Percentiles rank a stretch among this genome's conserved stretches.
Conservation (phyloP, 92 coral and sea anemone genomes). For the Paragorgia papillata region DNA sequence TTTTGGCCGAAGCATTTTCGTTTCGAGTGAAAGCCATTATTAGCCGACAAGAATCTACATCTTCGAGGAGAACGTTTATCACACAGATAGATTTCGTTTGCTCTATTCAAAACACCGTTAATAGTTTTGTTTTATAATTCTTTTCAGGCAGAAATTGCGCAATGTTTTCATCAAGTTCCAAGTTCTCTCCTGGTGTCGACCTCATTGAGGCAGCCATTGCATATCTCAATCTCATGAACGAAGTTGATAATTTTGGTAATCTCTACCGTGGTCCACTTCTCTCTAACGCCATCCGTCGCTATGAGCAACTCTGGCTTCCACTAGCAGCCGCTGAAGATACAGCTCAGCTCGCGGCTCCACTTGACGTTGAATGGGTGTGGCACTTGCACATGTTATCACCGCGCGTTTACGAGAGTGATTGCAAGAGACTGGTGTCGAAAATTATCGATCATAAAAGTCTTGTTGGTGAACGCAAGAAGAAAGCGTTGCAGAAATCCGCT, state of each 20-base stretch:
- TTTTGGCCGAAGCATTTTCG: no score
- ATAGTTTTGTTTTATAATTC: no score
- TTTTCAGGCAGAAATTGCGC: not conserved
- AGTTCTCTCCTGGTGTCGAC: constrained; percentile 6
- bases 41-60: no score
- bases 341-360: constrained; percentile 61
- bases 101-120: no score
- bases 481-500: constrained; percentile 47
- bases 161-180: constrained; percentile 10
- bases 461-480: constrained; percentile 35
- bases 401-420: constrained; percentile 64
- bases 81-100: no score
- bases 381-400: constrained; percentile 78
- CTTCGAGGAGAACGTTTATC: no score
- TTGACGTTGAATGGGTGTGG: constrained; percentile 55
- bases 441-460: constrained; percentile 60
- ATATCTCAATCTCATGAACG: constrained; percentile 34
- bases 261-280: constrained; percentile 27
- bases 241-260: constrained; percentile 38
- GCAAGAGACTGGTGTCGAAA: constrained; percentile 56
- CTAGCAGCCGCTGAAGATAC: constrained; percentile 38
- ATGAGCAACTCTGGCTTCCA: constrained; percentile 45
- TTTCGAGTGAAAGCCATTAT: no score
- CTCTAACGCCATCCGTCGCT: constrained; percentile 45
- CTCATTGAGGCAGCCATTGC: constrained; percentile 47